Percentiles rank a stretch among this genome's conserved stretches.
Evolutionary conservation across 2,888 invertebrate genomes (phyloP).

Genomic region (Rhamphomyia laevipes): DNA sequence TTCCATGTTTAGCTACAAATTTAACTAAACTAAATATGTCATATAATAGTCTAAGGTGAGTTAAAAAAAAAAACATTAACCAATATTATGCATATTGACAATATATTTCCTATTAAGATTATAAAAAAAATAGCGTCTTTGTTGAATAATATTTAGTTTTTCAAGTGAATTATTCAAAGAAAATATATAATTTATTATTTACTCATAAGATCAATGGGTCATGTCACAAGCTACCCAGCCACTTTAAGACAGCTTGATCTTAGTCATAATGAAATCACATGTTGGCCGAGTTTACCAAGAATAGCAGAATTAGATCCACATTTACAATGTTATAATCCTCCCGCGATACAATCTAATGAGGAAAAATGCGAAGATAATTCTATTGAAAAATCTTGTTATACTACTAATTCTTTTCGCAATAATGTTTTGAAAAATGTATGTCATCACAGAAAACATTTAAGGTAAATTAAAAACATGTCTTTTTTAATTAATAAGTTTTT

Average conservation of each 20-base stretch:
- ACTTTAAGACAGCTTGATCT: conserved; percentile 84
- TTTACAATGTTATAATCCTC: conserved; percentile 57
- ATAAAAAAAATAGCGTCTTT: too few relatives aligned
- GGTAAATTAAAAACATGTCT: conserved; percentile 41
- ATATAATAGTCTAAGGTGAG: conserved; percentile 59
- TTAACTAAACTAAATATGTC: conserved; percentile 83
- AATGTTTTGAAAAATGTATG: conserved; percentile 72
- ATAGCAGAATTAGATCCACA: conserved; percentile 51
- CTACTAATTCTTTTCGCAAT: conserved; percentile 47
- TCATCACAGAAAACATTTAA: conserved; percentile 68
- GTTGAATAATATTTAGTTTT: background rate
- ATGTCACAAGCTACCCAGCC: conserved; percentile 81
- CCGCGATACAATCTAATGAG: conserved; percentile 16
- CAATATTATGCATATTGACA: too few relatives aligned
- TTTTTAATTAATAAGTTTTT: background rate
- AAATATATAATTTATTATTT: background rate
- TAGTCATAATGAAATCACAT: conserved; percentile 80
- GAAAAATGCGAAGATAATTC: conserved; percentile 19
- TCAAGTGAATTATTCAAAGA: background rate
- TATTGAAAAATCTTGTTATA: conserved; percentile 21
- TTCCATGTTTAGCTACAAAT: conserved; percentile 83
- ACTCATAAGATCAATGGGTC: conserved; percentile 56
- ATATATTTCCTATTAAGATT: too few relatives aligned
- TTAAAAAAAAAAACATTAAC: conserved; percentile 29
- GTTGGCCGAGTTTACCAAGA: conserved; percentile 79